Conservation (phyloP, 2,888 invertebrate genomes). For the Apodemia mormo region DNA sequence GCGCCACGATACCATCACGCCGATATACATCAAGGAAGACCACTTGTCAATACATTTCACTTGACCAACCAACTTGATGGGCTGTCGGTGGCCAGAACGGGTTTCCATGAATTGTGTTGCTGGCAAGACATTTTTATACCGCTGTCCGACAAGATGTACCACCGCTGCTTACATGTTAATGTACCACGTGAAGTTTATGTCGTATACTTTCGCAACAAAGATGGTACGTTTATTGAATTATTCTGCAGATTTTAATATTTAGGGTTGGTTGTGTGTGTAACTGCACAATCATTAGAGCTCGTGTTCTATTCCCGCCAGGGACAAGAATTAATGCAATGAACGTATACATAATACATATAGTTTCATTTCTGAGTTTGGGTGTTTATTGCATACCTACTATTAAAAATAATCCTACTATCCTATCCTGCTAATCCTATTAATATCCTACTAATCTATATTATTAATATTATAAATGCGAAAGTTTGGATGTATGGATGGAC, state of each 20-base stretch:
- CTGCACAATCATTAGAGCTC: too few species aligned
- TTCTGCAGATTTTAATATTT: conserved; percentile 2
- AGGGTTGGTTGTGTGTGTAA: background rate
- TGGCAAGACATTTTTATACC: conserved; percentile 72
- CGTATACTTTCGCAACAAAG: background rate
- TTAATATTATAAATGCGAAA: too few species aligned
- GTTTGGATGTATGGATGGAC: too few species aligned
- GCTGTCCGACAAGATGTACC: conserved; percentile 62
- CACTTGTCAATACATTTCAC: conserved; percentile 81
- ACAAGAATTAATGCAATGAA: too few species aligned
- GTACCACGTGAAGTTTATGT: conserved; percentile 51
- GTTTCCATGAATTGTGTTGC: conserved; percentile 75
- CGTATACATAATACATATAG: too few species aligned
- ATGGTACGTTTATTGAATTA: conserved; percentile 8
- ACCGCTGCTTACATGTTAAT: conserved; percentile 63
- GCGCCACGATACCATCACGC: conserved; percentile 76
- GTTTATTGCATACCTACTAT: too few species aligned
- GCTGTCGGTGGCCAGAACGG: conserved; percentile 63
- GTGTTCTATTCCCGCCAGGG: conserved; percentile 31
- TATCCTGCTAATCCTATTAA: too few species aligned
- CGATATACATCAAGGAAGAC: conserved; percentile 81
- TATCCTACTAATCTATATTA: too few species aligned
- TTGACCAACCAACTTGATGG: conserved; percentile 67
- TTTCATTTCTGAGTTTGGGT: too few species aligned
- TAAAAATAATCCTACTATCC: too few species aligned